These are phyloP conservation scores for Maniola jurtina DNA, from an alignment of 1,140 invertebrate genomes.

Conservation along the genomic window DNA sequence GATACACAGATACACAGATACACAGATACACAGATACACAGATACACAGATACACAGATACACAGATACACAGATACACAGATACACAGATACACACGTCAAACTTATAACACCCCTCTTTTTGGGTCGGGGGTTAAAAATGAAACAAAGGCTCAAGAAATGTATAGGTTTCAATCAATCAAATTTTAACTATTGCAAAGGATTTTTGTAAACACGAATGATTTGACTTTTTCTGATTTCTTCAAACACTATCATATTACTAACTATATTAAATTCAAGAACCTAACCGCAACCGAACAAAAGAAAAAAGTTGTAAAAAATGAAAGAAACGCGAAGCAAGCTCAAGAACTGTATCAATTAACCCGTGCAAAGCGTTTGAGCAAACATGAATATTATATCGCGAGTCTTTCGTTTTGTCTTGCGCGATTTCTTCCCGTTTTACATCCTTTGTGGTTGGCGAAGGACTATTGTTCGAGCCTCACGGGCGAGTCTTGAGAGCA, in stretches of 20 bases:
- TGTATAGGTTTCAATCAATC: too few species aligned
- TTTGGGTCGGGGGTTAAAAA: too few species aligned
- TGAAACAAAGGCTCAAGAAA: too few species aligned
- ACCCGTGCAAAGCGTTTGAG: conserved; percentile 32
- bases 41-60: too few species aligned
- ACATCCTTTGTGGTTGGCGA: conserved; percentile 54
- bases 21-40: too few species aligned
- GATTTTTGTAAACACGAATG: too few species aligned
- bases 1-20: too few species aligned
- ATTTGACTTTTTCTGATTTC: too few species aligned
- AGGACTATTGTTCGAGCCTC: conserved; percentile 62
- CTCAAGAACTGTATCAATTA: conserved; percentile 33
- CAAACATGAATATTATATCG: conserved; percentile 40
- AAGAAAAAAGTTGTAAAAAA: conserved; percentile 17
- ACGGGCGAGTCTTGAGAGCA: conserved; percentile 60
- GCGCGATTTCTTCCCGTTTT: conserved; percentile 55
- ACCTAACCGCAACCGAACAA: neutral
- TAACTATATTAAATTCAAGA: neutral
- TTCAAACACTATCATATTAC: neutral
- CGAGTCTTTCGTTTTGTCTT: conserved; percentile 48
- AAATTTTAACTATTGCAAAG: too few species aligned
- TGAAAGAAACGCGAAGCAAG: conserved; percentile 10
- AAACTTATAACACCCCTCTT: too few species aligned
- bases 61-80: too few species aligned
- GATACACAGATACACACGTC: too few species aligned